phyloP scores from a whole-genome alignment of 2,797 vertebrate genomes.

The Acridotheres tristis region DNA sequence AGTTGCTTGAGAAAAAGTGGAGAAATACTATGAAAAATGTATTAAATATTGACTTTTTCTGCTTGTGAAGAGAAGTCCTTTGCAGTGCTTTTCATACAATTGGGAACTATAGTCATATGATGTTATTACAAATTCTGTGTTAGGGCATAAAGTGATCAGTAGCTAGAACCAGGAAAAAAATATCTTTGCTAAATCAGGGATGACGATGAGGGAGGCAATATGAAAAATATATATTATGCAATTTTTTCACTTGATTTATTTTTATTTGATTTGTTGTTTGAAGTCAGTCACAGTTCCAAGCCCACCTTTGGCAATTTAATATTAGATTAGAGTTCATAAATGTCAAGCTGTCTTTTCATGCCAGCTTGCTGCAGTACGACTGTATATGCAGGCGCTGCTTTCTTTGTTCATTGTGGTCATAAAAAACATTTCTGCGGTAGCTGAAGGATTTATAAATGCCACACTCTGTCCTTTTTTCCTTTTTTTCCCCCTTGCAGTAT shows the following conservation, averaged over 20 bases:
- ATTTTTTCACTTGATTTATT: conserved; percentile 20
- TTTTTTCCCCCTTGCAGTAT: not conserved
- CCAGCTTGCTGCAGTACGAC: conserved; percentile 24
- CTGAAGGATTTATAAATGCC: not conserved
- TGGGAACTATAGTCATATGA: not conserved
- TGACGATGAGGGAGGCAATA: fast-evolving
- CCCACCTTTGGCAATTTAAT: not conserved
- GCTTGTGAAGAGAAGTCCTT: not conserved
- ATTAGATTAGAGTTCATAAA: conserved; percentile 45
- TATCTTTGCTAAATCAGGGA: not conserved
- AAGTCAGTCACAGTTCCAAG: not conserved
- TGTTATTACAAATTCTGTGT: not conserved
- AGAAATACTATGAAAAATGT: not conserved
- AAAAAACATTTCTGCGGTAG: not conserved
- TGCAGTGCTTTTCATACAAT: not conserved
- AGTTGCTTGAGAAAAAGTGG: not conserved
- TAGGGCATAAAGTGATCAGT: not conserved
- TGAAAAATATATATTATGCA: not conserved
- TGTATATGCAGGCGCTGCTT: not conserved
- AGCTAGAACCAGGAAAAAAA: not conserved
- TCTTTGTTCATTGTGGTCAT: not conserved
- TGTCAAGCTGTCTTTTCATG: conserved; percentile 12
- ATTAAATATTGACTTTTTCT: not conserved
- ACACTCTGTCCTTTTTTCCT: not conserved
- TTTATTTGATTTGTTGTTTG: conserved; percentile 39